Base-by-base conservation (phyloP, 2,888 invertebrate genomes). In the Lacanobia oleracea region DNA sequence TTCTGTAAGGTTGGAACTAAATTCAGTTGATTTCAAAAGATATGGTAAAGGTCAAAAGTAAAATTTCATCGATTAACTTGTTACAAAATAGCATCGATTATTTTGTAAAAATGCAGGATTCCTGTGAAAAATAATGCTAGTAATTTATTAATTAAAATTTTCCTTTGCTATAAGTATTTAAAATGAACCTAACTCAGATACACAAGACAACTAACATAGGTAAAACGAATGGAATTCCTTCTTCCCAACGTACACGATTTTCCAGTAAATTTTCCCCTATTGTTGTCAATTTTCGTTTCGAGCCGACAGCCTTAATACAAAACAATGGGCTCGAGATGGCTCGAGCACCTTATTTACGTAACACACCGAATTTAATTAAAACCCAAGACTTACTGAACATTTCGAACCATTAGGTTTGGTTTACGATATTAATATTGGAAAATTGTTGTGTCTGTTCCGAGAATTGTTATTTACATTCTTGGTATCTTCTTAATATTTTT, bases 291-390 rank as follows among this genome's bases (percentile, higher is more conserved):
- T 81, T 84, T 81, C 50, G 64, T 77, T 73, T 74, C 43, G 59
- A 78, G 72, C 67, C 67, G 45, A 59, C 48, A 73, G 64, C 75
- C 63, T 72, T 85, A 81, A 74, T 72, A 74, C 57, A 57, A 74
- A 70, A 83, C 84, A 86, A 83, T 74, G 72, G 73, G 63, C 43
- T 54, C 64, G 48, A n/a, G 51, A 23, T 54, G 33, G 53, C 53
- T 53, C 50, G 37, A 70, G 68, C 57, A 65, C 69, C 62, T 78
- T 81, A 83, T 83, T 86, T 83, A 78, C 75, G 75, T 81, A 78
- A 81, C 72, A 84, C 78, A 81, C 78, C 72, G 43, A 74, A 72
- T 84, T 83, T 83, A 84, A 84, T 84, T 86, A 83, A 81, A 85
- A 86, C 60, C 66, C 71, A 65, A 68, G 74, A 63, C 57, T 71